Percentiles rank a stretch among this genome's conserved stretches.
These are phyloP conservation scores for Zeugodacus cucurbitae DNA, from an alignment of 1,140 invertebrate genomes.

Conservation along the genomic window DNA sequence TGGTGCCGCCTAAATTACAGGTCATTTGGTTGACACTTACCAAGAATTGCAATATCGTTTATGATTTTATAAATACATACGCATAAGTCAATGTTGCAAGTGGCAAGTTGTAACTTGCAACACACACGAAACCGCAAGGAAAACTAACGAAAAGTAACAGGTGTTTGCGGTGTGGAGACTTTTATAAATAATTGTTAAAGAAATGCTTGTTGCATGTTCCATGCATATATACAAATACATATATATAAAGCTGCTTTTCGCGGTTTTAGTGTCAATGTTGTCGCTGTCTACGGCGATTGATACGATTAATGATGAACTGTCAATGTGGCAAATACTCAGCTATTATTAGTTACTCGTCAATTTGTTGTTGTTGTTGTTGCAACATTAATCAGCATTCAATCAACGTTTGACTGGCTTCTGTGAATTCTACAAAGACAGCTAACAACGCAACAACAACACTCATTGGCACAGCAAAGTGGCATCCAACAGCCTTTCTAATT, in stretches of 20 bases:
- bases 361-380: neutral
- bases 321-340: neutral
- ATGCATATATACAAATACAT: neutral
- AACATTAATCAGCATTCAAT: slow-evolving; percentile 4
- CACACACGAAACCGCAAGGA: neutral
- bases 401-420: neutral
- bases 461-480: neutral
- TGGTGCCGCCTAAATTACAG: neutral
- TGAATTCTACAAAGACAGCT: neutral
- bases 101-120: too few relatives aligned
- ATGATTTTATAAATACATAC: neutral
- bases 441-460: neutral
- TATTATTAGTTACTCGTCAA: too few relatives aligned
- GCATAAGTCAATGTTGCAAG: neutral
- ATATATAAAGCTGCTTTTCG: neutral
- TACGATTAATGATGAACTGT: slow-evolving; percentile 33
- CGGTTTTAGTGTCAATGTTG: neutral
- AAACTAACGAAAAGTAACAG: neutral
- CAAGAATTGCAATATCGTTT: neutral
- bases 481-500: neutral
- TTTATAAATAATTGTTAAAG: neutral
- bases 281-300: neutral
- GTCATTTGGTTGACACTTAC: neutral
- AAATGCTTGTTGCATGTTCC: neutral
- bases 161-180: neutral